These are phyloP conservation scores for Rhizomys pruinosus DNA, from an alignment of 2,113 vertebrate species.

Conservation along the genomic window DNA sequence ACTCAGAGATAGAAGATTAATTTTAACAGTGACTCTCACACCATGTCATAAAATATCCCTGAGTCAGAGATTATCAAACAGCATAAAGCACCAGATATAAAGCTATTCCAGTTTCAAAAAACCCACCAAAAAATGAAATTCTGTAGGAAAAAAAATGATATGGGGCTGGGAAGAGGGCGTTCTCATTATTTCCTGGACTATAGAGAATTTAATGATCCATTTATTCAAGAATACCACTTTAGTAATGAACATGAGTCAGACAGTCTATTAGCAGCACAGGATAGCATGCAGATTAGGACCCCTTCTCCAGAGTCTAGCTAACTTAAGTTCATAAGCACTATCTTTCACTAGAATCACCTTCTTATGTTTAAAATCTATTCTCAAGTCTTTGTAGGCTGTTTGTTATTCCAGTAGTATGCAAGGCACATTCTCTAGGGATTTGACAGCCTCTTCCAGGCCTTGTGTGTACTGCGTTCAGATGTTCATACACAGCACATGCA, in stretches of 20 bases:
- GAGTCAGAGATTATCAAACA: constrained; percentile 45
- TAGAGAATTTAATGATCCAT: neutral
- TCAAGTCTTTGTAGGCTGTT: neutral
- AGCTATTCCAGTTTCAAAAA: constrained; percentile 45
- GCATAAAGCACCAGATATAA: constrained; percentile 38
- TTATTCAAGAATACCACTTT: neutral
- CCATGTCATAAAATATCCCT: constrained; percentile 60
- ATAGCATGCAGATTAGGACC: neutral
- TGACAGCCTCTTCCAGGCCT: too few relatives aligned
- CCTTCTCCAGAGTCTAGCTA: neutral
- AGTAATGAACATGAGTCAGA: neutral
- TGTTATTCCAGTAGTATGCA: neutral
- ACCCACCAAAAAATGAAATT: constrained; percentile 48
- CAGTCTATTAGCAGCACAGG: neutral
- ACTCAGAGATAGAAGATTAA: neutral
- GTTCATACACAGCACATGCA: too few relatives aligned
- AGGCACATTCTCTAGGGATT: too few relatives aligned
- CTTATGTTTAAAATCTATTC: neutral
- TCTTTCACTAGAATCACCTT: neutral
- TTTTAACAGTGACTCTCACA: constrained; percentile 46
- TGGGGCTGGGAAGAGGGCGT: neutral
- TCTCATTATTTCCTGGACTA: neutral
- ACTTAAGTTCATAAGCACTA: neutral
- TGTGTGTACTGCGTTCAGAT: too few relatives aligned
- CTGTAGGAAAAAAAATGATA: neutral